Evolutionary conservation across 2,113 vertebrate species (phyloP).

Genomic region (Chamaetylas fuelleborni): DNA sequence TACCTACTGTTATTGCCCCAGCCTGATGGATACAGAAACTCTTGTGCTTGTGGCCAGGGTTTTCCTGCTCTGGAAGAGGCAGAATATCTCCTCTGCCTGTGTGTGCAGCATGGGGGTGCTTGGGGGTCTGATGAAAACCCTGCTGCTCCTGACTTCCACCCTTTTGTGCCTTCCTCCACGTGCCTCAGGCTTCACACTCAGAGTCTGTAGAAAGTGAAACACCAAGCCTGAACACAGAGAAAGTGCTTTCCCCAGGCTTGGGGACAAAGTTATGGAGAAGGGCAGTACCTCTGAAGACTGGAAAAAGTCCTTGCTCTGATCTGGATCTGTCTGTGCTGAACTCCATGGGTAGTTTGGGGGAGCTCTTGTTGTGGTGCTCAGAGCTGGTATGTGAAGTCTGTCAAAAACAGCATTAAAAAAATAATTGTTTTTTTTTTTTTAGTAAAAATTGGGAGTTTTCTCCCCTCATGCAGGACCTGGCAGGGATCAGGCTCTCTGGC

Average conservation of each 20-base stretch:
- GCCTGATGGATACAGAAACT: fast-evolving
- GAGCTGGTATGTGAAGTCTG: not conserved
- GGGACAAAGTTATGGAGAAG: not conserved
- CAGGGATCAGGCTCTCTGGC: not conserved
- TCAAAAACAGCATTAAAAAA: not conserved
- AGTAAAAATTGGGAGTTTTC: not conserved
- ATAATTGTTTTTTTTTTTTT: not conserved
- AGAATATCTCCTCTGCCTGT: not conserved
- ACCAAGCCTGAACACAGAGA: not conserved
- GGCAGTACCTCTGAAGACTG: fast-evolving
- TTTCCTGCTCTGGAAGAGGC: not conserved
- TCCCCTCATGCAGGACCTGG: not conserved
- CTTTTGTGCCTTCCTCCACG: not conserved
- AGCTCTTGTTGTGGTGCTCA: not conserved
- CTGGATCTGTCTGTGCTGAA: fast-evolving
- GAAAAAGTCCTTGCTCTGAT: not conserved
- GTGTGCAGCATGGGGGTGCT: not conserved
- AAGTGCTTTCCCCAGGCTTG: fast-evolving
- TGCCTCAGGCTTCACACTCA: fast-evolving
- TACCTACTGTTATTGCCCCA: fast-evolving
- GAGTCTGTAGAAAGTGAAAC: not conserved
- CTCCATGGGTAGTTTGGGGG: fast-evolving
- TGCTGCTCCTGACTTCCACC: not conserved
- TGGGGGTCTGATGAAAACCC: not conserved
- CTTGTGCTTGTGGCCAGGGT: not conserved